Evolutionary conservation across 2,797 vertebrate genomes (phyloP), one percentile per base, ranked within the genome.

Genomic region (Pterois miles): DNA sequence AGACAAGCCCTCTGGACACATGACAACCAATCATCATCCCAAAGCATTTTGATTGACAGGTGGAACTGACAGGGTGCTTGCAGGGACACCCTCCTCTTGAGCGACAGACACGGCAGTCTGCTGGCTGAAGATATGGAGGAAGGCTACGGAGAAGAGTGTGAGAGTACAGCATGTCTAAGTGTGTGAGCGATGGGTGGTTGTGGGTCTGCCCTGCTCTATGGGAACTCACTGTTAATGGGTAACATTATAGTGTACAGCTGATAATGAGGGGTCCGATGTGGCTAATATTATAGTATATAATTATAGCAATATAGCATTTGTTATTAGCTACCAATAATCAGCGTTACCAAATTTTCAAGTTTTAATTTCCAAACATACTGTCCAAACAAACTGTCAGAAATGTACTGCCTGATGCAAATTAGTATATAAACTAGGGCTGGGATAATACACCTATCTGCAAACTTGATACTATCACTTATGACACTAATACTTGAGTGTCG

Each of bases 41-140:
- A 7, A 20, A 71, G 50, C 40, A 5, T 46, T 81, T 67, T 88
- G 84, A 91, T 48, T 86, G 89, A 84, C 84, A 80, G 80, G 29
- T 79, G 52, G 67, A 82, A 77, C 58, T 78, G 89, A 85, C 89
- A 81, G 62, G 46, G 22, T 48, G 86, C 87, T 89, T 40, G 81
- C 77, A 90, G 87, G 78, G 78, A 78, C 59, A 74, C 63, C 70
- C 18, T 75, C 62, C 74, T 65, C 77, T 73, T 62, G 63, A 86
- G 76, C 86, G 80, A 83, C 65, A 87, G 80, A 83, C 65, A 22
- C 0, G 31, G 76, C 58, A 43, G 82, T 83, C 86, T 91, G 88
- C 78, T 57, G 79, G 76, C 69, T 82, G 81, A 34, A 88, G 91
- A 93, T 92, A 89, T 33, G 86, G 67, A 82, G 79, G 71, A 76